A percentile compares a stretch with the other conserved stretches of the same genome.
phyloP scores from a whole-genome alignment of 2,797 vertebrate genomes.

The Allobates femoralis region DNA sequence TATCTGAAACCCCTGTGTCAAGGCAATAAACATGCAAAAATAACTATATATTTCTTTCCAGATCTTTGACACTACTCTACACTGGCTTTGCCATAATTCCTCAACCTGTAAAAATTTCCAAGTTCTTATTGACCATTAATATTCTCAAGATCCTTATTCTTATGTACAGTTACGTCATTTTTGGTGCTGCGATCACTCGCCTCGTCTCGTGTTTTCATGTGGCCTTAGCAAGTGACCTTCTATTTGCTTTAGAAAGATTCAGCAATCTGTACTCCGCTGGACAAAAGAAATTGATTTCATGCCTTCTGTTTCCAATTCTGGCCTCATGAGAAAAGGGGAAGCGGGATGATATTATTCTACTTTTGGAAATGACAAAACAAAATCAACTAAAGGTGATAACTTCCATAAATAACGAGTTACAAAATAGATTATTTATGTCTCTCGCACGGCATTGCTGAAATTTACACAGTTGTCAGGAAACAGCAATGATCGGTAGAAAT shows the following conservation, averaged over 20 bases:
- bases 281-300: slow-evolving; percentile 44
- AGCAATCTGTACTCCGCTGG: neutral
- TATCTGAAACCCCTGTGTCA: neutral
- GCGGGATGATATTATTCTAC: slow-evolving; percentile 29
- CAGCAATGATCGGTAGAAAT: slow-evolving; percentile 6
- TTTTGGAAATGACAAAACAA: slow-evolving; percentile 37
- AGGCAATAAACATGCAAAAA: neutral
- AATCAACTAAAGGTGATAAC: slow-evolving; percentile 38
- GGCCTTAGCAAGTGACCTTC: slow-evolving; percentile 9
- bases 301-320: slow-evolving; percentile 36
- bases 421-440: slow-evolving; percentile 45
- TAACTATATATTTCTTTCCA: neutral
- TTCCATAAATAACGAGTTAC: slow-evolving; percentile 37
- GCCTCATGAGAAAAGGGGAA: slow-evolving; percentile 11
- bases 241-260: slow-evolving; percentile 34
- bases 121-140: neutral
- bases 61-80: neutral
- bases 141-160: neutral
- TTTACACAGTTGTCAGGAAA: slow-evolving; percentile 27
- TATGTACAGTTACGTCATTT: neutral
- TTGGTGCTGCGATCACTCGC: neutral
- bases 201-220: slow-evolving; percentile 9
- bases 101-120: neutral
- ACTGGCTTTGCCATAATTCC: neutral
- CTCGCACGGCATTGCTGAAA: neutral